Percentiles rank a stretch among this genome's conserved stretches.
These are phyloP conservation scores for Adineta ricciae DNA, from an alignment of 2,888 invertebrate genomes.

Conservation along the genomic window DNA sequence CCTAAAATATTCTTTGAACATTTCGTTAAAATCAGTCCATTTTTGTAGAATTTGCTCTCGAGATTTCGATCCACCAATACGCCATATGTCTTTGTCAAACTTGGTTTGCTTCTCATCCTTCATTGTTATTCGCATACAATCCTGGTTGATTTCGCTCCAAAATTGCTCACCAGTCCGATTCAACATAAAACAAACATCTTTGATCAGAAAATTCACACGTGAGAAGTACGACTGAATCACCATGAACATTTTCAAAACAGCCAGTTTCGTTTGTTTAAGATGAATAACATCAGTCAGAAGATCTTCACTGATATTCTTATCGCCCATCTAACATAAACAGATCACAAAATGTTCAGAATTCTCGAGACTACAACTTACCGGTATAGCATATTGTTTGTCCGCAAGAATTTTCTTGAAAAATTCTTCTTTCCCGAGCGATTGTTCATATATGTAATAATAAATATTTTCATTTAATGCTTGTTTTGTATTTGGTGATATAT, in stretches of 20 bases:
- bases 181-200: constrained; percentile 13
- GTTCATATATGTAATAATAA: constrained; percentile 4
- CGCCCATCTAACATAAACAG: not conserved
- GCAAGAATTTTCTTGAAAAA: not conserved
- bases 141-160: constrained; percentile 5
- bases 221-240: not conserved
- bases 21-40: not conserved
- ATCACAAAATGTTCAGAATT: not conserved
- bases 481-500: not conserved
- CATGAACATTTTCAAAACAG: constrained; percentile 11
- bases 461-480: not conserved
- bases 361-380: not conserved
- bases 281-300: not conserved
- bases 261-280: not conserved
- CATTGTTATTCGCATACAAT: not conserved
- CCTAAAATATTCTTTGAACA: not conserved
- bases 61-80: not conserved
- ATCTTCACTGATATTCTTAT: not conserved
- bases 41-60: not conserved
- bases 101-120: not conserved
- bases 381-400: not conserved
- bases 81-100: constrained; percentile 8
- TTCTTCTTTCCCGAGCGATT: not conserved
- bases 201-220: not conserved
- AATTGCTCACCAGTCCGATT: not conserved